Evolutionary conservation across 2,113 vertebrate species (phyloP).

Genomic region (Carassius auratus): DNA sequence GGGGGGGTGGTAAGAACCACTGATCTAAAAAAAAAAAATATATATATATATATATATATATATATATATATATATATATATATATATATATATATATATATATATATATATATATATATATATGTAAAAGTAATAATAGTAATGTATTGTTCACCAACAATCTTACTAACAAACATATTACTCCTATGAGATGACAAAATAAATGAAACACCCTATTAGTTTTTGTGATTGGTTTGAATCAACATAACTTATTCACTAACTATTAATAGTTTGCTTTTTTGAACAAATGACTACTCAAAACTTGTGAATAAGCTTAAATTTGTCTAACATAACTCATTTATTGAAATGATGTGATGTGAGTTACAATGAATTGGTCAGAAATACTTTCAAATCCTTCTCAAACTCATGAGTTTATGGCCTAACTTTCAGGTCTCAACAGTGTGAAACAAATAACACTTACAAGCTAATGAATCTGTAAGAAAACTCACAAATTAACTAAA

Average conservation of each 20-base stretch:
- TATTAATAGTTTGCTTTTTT: neutral
- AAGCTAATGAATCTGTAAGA: neutral
- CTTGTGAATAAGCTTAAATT: neutral
- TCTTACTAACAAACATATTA: neutral
- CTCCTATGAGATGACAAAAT: neutral
- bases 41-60: too few relatives aligned
- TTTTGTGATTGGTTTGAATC: neutral
- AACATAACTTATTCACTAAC: neutral
- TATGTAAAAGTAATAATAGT: neutral
- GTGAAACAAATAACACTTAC: neutral
- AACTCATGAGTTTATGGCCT: neutral
- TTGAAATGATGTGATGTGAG: neutral
- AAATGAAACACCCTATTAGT: neutral
- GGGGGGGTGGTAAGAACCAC: neutral
- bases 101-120: too few relatives aligned
- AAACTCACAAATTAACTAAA: neutral
- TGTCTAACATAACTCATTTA: neutral
- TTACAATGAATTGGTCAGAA: neutral
- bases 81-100: too few relatives aligned
- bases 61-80: too few relatives aligned
- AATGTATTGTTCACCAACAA: neutral
- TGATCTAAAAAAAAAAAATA: neutral
- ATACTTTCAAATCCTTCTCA: neutral
- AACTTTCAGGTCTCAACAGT: neutral
- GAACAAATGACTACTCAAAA: neutral